Evolutionary conservation across 1,140 invertebrate species (phyloP).

Genomic region (Tetramorium alpestre): DNA sequence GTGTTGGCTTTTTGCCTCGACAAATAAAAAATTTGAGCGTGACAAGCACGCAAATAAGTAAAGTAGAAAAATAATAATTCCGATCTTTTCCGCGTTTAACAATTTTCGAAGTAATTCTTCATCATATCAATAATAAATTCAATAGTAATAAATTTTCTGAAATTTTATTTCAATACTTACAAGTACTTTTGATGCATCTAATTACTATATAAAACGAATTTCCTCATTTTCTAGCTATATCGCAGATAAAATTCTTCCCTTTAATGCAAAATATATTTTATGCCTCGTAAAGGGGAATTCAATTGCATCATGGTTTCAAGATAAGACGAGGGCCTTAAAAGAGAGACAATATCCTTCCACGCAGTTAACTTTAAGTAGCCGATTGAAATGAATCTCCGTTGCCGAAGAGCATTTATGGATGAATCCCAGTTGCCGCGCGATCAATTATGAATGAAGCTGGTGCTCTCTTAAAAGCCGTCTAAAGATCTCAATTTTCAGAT

Average conservation of each 20-base stretch:
- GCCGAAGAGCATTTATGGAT: constrained; percentile 40
- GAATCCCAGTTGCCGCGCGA: constrained; percentile 39
- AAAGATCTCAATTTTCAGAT: constrained; percentile 24
- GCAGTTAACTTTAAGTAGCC: constrained; percentile 54
- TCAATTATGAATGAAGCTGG: constrained; percentile 35
- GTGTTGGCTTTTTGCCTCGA: neutral
- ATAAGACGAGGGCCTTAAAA: constrained; percentile 17
- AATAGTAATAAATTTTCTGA: neutral
- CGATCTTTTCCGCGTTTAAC: neutral
- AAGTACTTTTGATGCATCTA: neutral
- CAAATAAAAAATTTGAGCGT: constrained; percentile 23
- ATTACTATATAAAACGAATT: neutral
- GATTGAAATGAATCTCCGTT: constrained; percentile 50
- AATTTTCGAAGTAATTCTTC: neutral
- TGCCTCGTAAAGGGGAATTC: constrained; percentile 1
- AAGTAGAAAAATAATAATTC: neutral
- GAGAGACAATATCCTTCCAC: constrained; percentile 53
- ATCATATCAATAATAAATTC: neutral
- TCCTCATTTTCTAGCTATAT: neutral
- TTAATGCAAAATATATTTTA: constrained; percentile 16
- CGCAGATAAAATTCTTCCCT: neutral
- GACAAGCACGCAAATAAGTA: neutral
- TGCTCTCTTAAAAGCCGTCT: neutral
- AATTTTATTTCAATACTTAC: neutral
- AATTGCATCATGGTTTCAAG: neutral